phyloP scores from a whole-genome alignment of 2,888 invertebrate species.

The Stratiomys singularior region DNA sequence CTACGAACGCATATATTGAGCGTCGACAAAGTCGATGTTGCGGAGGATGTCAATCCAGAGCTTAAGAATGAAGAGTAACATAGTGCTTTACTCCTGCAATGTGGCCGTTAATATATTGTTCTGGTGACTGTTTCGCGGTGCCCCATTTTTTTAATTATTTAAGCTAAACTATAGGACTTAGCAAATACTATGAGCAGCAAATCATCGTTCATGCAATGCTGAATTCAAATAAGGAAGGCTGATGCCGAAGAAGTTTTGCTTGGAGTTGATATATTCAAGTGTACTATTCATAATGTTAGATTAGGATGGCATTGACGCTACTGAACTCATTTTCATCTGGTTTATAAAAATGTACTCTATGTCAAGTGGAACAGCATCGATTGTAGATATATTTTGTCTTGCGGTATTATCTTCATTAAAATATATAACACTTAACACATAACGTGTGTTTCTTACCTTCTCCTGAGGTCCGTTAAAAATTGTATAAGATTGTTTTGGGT shows the following conservation, averaged over 20 bases:
- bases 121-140: not conserved
- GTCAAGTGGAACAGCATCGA: not conserved
- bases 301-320: not conserved
- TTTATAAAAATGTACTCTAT: not conserved
- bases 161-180: conserved; percentile 16
- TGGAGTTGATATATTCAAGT: not conserved
- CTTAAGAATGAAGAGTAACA: not conserved
- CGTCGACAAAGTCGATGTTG: not conserved
- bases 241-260: not conserved
- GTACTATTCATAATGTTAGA: not conserved
- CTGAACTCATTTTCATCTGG: not conserved
- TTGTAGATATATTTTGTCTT: conserved; percentile 11
- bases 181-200: conserved; percentile 8
- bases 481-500: not conserved
- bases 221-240: not conserved
- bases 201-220: not conserved
- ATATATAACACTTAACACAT: not conserved
- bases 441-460: not conserved
- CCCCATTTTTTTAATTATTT: conserved; percentile 5
- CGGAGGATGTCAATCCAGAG: not conserved
- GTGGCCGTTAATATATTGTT: not conserved
- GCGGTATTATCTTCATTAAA: not conserved
- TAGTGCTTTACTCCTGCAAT: not conserved
- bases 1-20: conserved; percentile 90
- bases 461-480: not conserved